Conservation (phyloP, 2,113 vertebrate genomes). For the Trachemys scripta region DNA sequence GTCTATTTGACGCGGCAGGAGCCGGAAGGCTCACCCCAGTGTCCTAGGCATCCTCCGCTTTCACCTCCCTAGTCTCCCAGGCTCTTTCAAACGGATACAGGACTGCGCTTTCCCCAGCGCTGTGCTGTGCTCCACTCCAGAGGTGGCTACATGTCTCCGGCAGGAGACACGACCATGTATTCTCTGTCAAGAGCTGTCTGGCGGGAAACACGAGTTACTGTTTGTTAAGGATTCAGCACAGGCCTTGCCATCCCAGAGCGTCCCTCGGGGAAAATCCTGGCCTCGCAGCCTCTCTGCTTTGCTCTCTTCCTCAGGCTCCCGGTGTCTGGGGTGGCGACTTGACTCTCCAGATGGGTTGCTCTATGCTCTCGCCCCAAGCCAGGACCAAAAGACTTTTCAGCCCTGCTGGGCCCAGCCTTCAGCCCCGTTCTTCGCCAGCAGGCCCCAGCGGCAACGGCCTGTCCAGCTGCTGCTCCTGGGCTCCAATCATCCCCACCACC, state of each 20-base stretch:
- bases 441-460: too few relatives aligned
- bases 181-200: neutral
- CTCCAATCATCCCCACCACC: too few relatives aligned
- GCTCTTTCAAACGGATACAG: too few relatives aligned
- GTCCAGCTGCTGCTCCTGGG: neutral
- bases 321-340: neutral
- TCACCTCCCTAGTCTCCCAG: neutral
- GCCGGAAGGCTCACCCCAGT: too few relatives aligned
- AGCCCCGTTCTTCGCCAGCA: neutral
- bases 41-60: too few relatives aligned
- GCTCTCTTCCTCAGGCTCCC: neutral
- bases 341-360: neutral
- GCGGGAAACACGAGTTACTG: neutral
- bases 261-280: too few relatives aligned
- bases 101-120: neutral
- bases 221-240: neutral
- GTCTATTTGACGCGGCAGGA: too few relatives aligned
- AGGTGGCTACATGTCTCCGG: neutral
- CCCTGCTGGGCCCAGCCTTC: too few relatives aligned
- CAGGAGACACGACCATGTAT: neutral
- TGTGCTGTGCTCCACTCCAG: neutral
- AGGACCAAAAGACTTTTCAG: neutral
- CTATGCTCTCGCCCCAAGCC: neutral
- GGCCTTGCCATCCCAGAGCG: too few relatives aligned
- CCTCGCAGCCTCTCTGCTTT: too few relatives aligned